Evolutionary conservation across 2,113 vertebrate genomes (phyloP), one percentile per base, ranked within the genome.

Genomic region (Vulpes vulpes): DNA sequence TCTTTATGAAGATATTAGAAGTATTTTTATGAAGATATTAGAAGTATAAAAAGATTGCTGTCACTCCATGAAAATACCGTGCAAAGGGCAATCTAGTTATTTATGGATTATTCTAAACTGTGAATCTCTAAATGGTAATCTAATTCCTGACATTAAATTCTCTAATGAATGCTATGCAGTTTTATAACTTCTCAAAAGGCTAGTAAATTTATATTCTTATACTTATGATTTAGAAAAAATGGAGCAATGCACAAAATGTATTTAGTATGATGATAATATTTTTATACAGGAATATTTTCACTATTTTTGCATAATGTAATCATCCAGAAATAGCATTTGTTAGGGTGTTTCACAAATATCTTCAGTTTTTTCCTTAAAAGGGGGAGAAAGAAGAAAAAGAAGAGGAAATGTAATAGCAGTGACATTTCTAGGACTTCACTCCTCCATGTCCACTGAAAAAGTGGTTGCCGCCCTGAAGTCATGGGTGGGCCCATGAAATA

Each of bases 401-500:
- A 22, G 0, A 30, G 8, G n/a, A 16, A 65, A 49, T 35, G 6
- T 0, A 49, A 15, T 4, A 57, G 10, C 8, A 38, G 12, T 20
- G 62, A 35, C 59, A 51, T 73, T 93, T 49, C 55, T 57, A 38
- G 27, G 17, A 55, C 27, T 76, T 64, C 2, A 16, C 15, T 83
- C 8, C 65, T 88, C 25, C 32, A 3, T 35, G 11, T 51, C 2
- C 12, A 11, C 8, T 73, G 20, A 81, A 85, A 59, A 11, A 55
- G 0, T 3, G 11, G 27, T 32, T 65, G 12, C 23, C 55, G 11
- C 8, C 53, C 22, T n/a, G 23, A 79, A 62, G 10, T 53, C 57
- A 30, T 12, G 17, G 27, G 16, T 38, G 6, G 11, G 2, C 3
- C 43, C 49, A 25, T 27, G 22, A 35, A 67, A 35, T 27, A 55